Evolutionary conservation across 2,113 vertebrate species (phyloP).

Genomic region (Aldabrachelys gigantea): DNA sequence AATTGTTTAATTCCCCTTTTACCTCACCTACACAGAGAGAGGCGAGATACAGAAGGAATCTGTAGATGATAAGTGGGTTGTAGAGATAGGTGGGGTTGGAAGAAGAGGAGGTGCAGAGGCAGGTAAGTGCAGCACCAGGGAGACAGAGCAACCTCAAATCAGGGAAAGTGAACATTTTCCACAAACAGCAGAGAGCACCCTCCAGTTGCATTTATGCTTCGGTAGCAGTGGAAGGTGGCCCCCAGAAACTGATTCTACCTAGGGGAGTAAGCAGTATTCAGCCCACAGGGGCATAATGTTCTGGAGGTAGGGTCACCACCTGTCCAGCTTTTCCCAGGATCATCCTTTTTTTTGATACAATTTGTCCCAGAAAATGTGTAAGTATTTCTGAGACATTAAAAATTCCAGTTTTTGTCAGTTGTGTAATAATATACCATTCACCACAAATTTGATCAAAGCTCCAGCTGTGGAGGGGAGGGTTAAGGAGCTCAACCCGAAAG

Average conservation of each 20-base stretch:
- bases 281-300: not conserved
- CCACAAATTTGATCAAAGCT: no score
- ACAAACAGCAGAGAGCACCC: not conserved
- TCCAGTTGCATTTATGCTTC: not conserved
- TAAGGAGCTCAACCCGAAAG: no score
- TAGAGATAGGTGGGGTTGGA: not conserved
- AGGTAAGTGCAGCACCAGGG: not conserved
- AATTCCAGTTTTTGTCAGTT: no score
- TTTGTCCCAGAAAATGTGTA: no score
- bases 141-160: not conserved
- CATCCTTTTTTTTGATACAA: no score
- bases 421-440: no score
- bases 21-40: not conserved
- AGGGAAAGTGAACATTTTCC: not conserved
- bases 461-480: no score
- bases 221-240: not conserved
- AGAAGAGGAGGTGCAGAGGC: not conserved
- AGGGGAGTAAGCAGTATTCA: not conserved
- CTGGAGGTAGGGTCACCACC: no score
- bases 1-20: not conserved
- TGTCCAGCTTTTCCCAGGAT: no score
- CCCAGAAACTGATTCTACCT: not conserved
- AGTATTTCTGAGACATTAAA: no score
- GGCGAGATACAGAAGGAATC: not conserved
- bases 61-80: not conserved